A percentile compares a stretch with the other conserved stretches of the same genome.
Evolutionary conservation across 2,888 invertebrate species (phyloP).

Genomic region (Coleophora flavipennella): DNA sequence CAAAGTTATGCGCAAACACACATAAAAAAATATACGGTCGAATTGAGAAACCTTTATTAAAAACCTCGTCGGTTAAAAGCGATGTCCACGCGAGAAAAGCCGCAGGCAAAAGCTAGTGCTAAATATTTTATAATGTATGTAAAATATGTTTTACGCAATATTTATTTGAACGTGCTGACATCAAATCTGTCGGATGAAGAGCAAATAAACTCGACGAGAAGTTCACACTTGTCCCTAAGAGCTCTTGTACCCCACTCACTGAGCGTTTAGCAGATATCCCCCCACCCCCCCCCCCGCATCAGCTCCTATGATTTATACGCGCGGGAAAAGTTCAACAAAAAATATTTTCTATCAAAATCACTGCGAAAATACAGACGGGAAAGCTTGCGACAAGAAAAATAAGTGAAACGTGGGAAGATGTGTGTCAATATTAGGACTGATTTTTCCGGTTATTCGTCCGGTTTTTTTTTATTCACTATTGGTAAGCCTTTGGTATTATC

Average conservation of each 20-base stretch:
- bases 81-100: too few relatives aligned
- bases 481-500: too few relatives aligned
- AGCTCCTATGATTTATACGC: constrained; percentile 31
- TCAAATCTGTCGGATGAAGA: constrained; percentile 42
- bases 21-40: too few relatives aligned
- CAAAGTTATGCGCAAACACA: too few relatives aligned
- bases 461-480: too few relatives aligned
- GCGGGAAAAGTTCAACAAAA: constrained; percentile 32
- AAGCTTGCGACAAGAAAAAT: constrained; percentile 1
- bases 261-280: constrained; percentile 56
- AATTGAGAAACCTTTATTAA: too few relatives aligned
- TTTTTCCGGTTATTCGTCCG: too few relatives aligned
- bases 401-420: neutral
- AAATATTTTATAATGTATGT: too few relatives aligned
- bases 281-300: too few relatives aligned
- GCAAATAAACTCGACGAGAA: constrained; percentile 53
- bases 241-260: constrained; percentile 28
- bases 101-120: too few relatives aligned
- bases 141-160: neutral
- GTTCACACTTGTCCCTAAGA: constrained; percentile 40
- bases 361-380: neutral
- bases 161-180: constrained; percentile 12
- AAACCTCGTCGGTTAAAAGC: too few relatives aligned
- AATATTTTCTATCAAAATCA: constrained; percentile 21
- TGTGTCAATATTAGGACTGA: too few relatives aligned